phyloP scores from a whole-genome alignment of 1,140 invertebrate genomes.

The Atta colombica region DNA sequence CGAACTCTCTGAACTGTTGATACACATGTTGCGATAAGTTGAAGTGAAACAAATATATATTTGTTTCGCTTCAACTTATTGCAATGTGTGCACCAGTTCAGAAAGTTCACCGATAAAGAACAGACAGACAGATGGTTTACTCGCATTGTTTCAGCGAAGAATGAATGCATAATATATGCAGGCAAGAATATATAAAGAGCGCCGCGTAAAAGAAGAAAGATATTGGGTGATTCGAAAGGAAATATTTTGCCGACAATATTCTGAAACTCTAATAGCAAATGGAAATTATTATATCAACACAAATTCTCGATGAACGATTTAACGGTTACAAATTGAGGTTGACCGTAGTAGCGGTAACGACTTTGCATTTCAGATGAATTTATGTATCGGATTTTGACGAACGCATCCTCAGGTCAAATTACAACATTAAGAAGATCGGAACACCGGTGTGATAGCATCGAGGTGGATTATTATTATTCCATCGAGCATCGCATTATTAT shows the following conservation, averaged over 20 bases:
- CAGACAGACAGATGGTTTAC: not conserved
- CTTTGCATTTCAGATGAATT: not conserved
- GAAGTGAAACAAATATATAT: too few species aligned
- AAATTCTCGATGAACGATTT: not conserved
- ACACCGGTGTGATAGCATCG: slow-evolving; percentile 19
- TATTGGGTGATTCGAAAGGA: not conserved
- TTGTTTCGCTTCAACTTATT: too few species aligned
- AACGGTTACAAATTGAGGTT: not conserved
- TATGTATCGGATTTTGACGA: slow-evolving; percentile 11
- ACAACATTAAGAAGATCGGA: slow-evolving; percentile 38
- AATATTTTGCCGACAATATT: not conserved
- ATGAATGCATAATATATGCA: slow-evolving; percentile 17
- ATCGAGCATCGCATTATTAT: slow-evolving; percentile 52
- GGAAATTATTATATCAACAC: not conserved
- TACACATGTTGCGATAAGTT: too few species aligned
- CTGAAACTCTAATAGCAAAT: not conserved
- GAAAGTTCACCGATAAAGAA: too few species aligned
- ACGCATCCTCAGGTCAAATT: slow-evolving; percentile 20
- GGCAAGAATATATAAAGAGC: not conserved
- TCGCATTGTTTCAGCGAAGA: not conserved
- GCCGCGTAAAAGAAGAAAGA: not conserved
- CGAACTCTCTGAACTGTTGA: too few species aligned
- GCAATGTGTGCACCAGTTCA: too few species aligned
- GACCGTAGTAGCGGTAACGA: not conserved
- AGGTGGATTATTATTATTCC: slow-evolving; percentile 55